Conservation (phyloP, 2,888 invertebrate species). For the Sthenelais limicola region DNA sequence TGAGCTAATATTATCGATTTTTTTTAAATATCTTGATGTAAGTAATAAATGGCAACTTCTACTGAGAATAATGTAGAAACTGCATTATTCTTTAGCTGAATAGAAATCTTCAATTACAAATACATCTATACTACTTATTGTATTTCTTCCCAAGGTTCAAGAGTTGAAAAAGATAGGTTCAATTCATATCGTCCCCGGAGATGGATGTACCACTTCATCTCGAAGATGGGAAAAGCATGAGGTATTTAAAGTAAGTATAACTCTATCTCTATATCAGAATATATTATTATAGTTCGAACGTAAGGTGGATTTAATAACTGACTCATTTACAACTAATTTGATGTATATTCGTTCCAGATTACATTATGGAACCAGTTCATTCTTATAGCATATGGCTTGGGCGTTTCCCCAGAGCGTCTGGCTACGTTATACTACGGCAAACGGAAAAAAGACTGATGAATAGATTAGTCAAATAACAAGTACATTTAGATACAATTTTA, state of each 20-base stretch:
- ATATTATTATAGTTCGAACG: no score
- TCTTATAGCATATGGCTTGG: slow-evolving; percentile 52
- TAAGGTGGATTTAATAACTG: no score
- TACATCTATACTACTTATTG: neutral
- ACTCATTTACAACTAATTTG: no score
- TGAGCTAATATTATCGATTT: no score
- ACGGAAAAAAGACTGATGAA: neutral
- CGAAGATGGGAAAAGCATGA: slow-evolving; percentile 57
- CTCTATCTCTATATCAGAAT: no score
- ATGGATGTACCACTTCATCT: slow-evolving; percentile 52
- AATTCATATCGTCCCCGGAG: slow-evolving; percentile 40
- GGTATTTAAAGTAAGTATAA: slow-evolving; percentile 52
- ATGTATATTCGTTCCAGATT: neutral
- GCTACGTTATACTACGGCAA: slow-evolving; percentile 57
- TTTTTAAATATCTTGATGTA: no score
- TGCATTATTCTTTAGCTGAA: no score
- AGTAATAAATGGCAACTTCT: no score
- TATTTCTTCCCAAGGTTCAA: neutral
- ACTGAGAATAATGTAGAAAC: no score
- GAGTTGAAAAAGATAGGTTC: neutral
- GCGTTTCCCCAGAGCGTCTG: slow-evolving; percentile 56
- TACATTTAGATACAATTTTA: no score
- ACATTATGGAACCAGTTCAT: slow-evolving; percentile 48
- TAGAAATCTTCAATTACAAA: no score
- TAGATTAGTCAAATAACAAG: no score